A percentile compares a stretch with the other conserved stretches of the same genome.
These are phyloP conservation scores for Brachionus manjavacas DNA, from an alignment of 1,140 invertebrate species.

Conservation along the genomic window DNA sequence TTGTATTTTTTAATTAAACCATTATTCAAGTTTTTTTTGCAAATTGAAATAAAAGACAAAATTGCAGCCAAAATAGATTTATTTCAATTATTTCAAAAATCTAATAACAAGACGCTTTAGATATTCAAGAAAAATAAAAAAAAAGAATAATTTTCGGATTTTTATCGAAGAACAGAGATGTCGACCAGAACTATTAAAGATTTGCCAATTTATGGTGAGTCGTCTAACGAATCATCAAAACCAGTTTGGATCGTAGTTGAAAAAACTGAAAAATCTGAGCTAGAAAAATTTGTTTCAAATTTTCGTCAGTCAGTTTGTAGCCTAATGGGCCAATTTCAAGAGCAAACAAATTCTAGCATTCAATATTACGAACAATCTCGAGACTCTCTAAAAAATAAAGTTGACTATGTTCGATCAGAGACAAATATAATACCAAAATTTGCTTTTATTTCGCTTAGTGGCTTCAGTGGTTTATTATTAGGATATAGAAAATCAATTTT, in stretches of 20 bases:
- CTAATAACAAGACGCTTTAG: background rate
- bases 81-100: background rate
- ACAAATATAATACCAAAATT: conserved; percentile 31
- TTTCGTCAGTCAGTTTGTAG: background rate
- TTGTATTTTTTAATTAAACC: background rate
- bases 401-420: conserved; percentile 24
- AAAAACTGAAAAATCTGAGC: background rate
- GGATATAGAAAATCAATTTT: conserved; percentile 19
- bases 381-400: background rate
- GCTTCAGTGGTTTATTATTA: conserved; percentile 24
- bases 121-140: background rate
- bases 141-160: background rate
- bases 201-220: conserved; percentile 21
- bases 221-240: background rate
- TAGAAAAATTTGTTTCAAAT: background rate
- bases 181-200: background rate
- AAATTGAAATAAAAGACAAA: background rate
- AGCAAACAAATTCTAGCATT: background rate
- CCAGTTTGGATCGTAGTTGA: background rate
- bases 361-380: background rate
- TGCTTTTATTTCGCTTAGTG: conserved; percentile 32
- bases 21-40: background rate
- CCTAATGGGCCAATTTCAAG: background rate
- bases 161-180: background rate
- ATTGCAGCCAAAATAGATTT: background rate